Evolutionary conservation across 2,888 invertebrate genomes (phyloP).

Genomic region (Herminia tarsipennalis): DNA sequence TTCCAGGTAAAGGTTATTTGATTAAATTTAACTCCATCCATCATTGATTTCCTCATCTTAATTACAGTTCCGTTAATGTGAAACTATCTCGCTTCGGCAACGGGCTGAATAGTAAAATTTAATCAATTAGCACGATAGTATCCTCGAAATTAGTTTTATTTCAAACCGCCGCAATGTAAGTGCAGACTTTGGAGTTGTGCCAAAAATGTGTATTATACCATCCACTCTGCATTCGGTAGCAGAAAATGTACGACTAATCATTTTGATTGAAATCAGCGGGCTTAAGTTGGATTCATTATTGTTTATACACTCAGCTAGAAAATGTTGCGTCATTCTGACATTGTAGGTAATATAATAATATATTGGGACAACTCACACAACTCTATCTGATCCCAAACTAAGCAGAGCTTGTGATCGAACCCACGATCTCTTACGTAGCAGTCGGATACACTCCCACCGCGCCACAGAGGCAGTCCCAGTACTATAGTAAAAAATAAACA

Average conservation of each 20-base stretch:
- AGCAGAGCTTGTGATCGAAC: too few species aligned
- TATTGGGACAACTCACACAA: too few species aligned
- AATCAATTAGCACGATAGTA: conserved; percentile 10
- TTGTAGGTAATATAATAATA: too few species aligned
- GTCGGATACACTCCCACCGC: too few species aligned
- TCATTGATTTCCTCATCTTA: background rate
- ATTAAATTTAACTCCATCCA: background rate
- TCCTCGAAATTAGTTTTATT: conserved; percentile 17
- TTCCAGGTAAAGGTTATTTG: background rate
- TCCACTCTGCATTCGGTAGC: background rate
- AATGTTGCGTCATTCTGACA: too few species aligned
- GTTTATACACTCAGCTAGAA: too few species aligned
- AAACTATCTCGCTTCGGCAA: background rate
- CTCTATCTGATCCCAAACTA: too few species aligned
- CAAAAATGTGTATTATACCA: conserved; percentile 6
- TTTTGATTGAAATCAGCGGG: conserved; percentile 1
- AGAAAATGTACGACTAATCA: background rate
- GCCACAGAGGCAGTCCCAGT: too few species aligned
- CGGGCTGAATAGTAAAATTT: conserved; percentile 7
- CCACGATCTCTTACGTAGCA: too few species aligned
- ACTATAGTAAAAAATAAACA: too few species aligned
- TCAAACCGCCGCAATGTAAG: conserved; percentile 6
- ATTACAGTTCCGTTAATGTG: background rate
- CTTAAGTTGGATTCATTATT: too few species aligned
- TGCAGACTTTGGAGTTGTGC: conserved; percentile 8